Base-by-base conservation (phyloP, 2,113 vertebrate genomes). In the Paedocypris sp. region DNA sequence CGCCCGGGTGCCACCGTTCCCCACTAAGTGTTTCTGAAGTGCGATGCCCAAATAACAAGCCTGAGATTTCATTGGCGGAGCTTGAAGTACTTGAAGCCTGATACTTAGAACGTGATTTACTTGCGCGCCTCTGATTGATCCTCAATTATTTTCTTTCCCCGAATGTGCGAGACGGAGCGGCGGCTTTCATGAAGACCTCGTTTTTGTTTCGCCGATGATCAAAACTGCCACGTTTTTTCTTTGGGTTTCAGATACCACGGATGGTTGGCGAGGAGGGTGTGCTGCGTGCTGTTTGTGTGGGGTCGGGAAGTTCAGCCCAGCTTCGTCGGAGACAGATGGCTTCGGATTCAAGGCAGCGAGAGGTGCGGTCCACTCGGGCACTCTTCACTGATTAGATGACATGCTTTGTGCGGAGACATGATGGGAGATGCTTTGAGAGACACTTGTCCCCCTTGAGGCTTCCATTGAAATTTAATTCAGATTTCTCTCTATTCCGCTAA, bases 181-280 rank as follows among this genome's bases (percentile, higher is more conserved):
- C 19, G 5, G 2, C 20, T 20, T 12, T 26, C n/a, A 12, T 19
- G n/a, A 38, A 28, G 45, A 16, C 22, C 23, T 28, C 35, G 5
- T 65, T 38, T 32, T 31, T 35, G 31, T 22, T 7, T 32, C 18
- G 2, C 22, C 4, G 12, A 31, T n/a, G 36, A 15, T 41, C 35
- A 11, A 25, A 45, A n/a, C n/a, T n/a, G n/a, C n/a, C n/a, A n/a
- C 50, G 25, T 38, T 9, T 10, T 26, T 15, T 64, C 4, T 31
- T 2, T 50, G 32, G 35, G 4, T 54, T 6, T 3, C 35, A 87
- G 83, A 67, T 84, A 83, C 66, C 73, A 81, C 60, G 85, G 85
- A 56, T 87, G 84, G 82, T 73, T 87, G 41, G 84, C 83, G 23
- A 75, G 82, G 29, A 77, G 79, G 54, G 43, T 84, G 15, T 85